Base-by-base conservation (phyloP, 2,888 invertebrate genomes). In the Crocallis elinguaria region DNA sequence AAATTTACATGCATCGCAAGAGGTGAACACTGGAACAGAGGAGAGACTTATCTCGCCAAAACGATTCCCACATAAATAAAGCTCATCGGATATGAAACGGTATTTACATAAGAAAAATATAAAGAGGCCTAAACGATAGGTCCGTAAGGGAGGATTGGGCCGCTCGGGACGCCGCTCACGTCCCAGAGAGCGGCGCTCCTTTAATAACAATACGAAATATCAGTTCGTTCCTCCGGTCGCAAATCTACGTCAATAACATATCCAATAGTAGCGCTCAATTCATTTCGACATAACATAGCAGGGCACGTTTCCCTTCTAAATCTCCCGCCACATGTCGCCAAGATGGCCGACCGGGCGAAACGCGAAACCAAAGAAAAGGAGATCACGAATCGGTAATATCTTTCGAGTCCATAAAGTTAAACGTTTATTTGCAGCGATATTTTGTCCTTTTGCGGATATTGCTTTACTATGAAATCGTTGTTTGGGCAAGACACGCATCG, bases 41-140 rank as follows among this genome's bases (percentile, higher is more conserved):
- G 75, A 82, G 79, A 85, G 85, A 87, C 88, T 86, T 90, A 91
- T 89, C 87, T 90, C 80, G 88, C 86, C 82, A 88, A 88, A 91
- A 88, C 89, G 90, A 90, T 91, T 91, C 88, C 90, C 90, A 91
- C 91, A 91, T 91, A 91, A 91, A 90, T 91, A 91, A 91, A 91
- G 89, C 89, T 91, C 89, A 90, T 90, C 88, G 89, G 88, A 91
- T 90, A 91, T 91, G 87, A 90, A 89, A 84, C 81, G 61, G 86
- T 87, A 91, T 91, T 91, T 90, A 89, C 90, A 90, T 90, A 91
- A 88, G 90, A 88, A 90, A 89, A 88, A 89, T 90, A 89, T 88
- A 90, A 91, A 88, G 84, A 88, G 87, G 90, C 89, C 90, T 87
- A 88, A 91, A 87, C 88, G 88, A 87, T 87, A 84, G 86, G 86